These are phyloP conservation scores for Drosophila neoperkinsi DNA, from an alignment of 2,888 invertebrate species.

Conservation along the genomic window DNA sequence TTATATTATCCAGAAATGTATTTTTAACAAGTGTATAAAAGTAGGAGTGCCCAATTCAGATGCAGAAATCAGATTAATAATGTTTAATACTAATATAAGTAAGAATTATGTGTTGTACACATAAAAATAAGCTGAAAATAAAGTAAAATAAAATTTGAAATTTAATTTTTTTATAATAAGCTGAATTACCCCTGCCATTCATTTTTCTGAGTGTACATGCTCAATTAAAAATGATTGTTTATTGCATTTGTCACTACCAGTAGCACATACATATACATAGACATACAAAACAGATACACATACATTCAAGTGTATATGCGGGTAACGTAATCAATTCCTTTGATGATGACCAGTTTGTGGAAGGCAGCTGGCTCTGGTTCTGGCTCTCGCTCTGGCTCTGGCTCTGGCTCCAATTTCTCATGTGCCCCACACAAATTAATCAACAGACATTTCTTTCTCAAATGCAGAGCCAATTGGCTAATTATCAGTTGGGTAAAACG, in stretches of 20 bases:
- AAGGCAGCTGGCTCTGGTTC: slow-evolving; percentile 21
- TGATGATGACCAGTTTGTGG: slow-evolving; percentile 51
- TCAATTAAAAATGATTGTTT: slow-evolving; percentile 76
- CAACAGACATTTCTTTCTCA: slow-evolving; percentile 36
- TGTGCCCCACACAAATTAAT: slow-evolving; percentile 54
- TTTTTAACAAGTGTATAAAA: too few relatives aligned
- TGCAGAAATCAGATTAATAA: background rate
- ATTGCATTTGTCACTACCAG: slow-evolving; percentile 72
- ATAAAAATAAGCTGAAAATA: background rate
- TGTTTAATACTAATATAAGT: background rate
- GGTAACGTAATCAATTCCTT: slow-evolving; percentile 67
- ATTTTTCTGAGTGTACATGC: slow-evolving; percentile 21
- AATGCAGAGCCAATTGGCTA: slow-evolving; percentile 38
- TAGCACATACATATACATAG: slow-evolving; percentile 8
- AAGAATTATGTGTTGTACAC: background rate
- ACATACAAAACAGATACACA: slow-evolving; percentile 10
- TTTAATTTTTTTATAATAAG: background rate
- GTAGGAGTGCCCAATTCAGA: too few relatives aligned
- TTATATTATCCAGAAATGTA: background rate
- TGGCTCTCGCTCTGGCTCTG: slow-evolving; percentile 36
- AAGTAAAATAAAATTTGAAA: background rate
- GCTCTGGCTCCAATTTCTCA: slow-evolving; percentile 13
- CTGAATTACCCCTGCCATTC: background rate
- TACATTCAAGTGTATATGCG: slow-evolving; percentile 48
- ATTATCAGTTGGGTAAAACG: slow-evolving; percentile 48